These are phyloP conservation scores for Microcebus lehilahytsara DNA, from an alignment of 2,113 vertebrate species.

Conservation along the genomic window DNA sequence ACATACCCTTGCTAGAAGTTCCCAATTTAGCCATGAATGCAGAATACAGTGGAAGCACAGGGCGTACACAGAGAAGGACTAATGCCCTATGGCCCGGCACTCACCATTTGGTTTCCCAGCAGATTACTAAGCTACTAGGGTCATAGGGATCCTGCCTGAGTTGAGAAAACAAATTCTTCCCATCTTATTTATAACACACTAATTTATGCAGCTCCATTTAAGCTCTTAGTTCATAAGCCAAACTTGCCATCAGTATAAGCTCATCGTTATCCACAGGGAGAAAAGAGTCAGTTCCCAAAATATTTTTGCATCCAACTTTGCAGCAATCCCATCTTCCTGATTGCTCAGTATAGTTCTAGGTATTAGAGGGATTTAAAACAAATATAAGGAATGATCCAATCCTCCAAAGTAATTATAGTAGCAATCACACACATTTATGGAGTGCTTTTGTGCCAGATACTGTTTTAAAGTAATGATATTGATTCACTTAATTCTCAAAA, in stretches of 20 bases:
- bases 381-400: slow-evolving; percentile 38
- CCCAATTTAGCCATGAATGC: neutral
- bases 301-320: slow-evolving; percentile 44
- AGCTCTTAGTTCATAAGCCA: slow-evolving; percentile 48
- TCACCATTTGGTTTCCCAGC: neutral
- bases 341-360: slow-evolving; percentile 19
- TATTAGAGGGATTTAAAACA: slow-evolving; percentile 61
- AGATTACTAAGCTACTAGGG: neutral
- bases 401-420: slow-evolving; percentile 29
- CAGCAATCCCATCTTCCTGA: slow-evolving; percentile 35
- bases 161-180: slow-evolving; percentile 28
- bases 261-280: slow-evolving; percentile 43
- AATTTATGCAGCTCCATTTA: slow-evolving; percentile 42
- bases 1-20: neutral
- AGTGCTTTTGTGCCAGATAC: slow-evolving; percentile 12
- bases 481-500: slow-evolving; percentile 22
- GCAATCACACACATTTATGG: slow-evolving; percentile 50
- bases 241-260: slow-evolving; percentile 45
- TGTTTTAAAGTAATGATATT: slow-evolving; percentile 45
- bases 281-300: slow-evolving; percentile 59
- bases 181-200: neutral
- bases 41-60: neutral
- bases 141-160: neutral
- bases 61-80: neutral
- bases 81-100: neutral